Conservation (phyloP, 2,888 invertebrate species). For the Tineola bisselliella region DNA sequence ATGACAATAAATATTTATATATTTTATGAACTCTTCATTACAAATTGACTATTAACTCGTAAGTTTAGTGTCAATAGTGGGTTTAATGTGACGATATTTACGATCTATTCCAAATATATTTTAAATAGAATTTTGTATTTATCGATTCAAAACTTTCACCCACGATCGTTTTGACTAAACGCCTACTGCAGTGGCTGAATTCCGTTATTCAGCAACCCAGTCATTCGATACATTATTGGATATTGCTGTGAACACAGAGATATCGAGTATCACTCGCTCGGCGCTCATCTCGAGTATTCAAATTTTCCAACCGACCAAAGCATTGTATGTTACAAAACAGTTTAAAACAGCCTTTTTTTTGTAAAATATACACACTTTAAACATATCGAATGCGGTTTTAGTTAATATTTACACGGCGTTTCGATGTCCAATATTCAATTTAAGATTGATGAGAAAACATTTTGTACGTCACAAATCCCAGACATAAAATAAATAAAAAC, state of each 20-base stretch:
- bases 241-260: constrained; percentile 19
- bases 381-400: background rate
- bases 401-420: background rate
- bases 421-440: background rate
- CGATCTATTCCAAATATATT: background rate
- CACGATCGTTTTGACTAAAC: constrained; percentile 8
- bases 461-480: background rate
- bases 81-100: constrained; percentile 4
- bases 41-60: constrained; percentile 1
- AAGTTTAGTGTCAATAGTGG: background rate
- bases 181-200: constrained; percentile 45
- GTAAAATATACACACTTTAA: background rate
- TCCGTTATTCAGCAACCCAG: constrained; percentile 40
- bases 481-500: constrained; percentile 4
- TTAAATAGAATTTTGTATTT: constrained; percentile 1
- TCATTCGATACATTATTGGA: constrained; percentile 21
- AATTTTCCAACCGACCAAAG: constrained; percentile 22
- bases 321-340: background rate
- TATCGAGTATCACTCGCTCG: constrained; percentile 37
- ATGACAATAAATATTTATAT: background rate
- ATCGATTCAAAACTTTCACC: background rate
- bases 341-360: background rate
- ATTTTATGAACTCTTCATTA: background rate
- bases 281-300: constrained; percentile 25
- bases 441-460: background rate